Evolutionary conservation across 2,113 vertebrate species (phyloP).

Genomic region (Ochotona princeps): DNA sequence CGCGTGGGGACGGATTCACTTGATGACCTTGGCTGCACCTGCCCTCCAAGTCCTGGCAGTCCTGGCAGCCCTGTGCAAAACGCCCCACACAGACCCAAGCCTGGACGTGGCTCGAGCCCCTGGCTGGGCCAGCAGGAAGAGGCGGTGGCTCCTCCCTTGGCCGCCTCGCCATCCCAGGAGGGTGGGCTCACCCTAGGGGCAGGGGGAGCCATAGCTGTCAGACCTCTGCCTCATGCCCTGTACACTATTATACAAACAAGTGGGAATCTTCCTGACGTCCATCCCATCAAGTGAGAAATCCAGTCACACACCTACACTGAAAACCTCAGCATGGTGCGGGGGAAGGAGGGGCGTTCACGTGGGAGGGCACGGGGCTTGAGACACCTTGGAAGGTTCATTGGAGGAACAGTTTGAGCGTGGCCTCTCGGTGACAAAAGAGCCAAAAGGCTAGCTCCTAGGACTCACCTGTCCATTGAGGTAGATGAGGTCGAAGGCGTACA

Average conservation of each 20-base stretch:
- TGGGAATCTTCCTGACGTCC: too few relatives aligned
- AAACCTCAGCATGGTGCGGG: too few relatives aligned
- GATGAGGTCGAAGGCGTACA: constrained; percentile 95
- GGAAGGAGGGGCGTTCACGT: too few relatives aligned
- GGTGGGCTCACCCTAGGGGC: background rate
- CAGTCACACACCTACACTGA: too few relatives aligned
- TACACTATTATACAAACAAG: too few relatives aligned
- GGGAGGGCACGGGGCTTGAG: background rate
- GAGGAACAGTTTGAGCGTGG: background rate
- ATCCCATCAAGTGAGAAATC: too few relatives aligned
- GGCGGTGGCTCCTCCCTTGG: background rate
- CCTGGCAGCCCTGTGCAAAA: background rate
- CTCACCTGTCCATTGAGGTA: constrained; percentile 94
- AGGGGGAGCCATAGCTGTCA: too few relatives aligned
- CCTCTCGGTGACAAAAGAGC: background rate
- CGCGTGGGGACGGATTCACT: background rate
- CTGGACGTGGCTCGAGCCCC: background rate
- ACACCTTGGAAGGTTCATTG: accelerated
- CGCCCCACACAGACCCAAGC: background rate
- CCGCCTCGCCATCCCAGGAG: background rate
- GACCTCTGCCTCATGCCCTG: too few relatives aligned
- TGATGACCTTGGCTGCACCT: too few relatives aligned
- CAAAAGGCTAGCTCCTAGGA: accelerated
- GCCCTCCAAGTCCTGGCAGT: background rate
- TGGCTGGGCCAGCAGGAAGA: background rate